Evolutionary conservation across 2,888 invertebrate species (phyloP).

Genomic region (Hesperia comma): DNA sequence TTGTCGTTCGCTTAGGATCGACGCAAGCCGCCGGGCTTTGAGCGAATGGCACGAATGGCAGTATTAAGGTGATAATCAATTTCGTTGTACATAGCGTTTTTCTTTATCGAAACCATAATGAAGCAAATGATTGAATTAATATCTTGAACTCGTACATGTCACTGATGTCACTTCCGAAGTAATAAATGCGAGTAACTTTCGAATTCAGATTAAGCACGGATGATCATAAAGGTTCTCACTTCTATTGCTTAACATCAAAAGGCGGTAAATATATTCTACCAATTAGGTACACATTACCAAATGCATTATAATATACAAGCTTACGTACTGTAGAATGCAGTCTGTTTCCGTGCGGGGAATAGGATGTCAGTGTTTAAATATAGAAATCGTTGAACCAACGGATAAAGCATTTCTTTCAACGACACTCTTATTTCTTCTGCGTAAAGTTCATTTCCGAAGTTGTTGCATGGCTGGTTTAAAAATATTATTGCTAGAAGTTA

Average conservation of each 20-base stretch:
- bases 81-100: too few species aligned
- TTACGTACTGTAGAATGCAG: constrained; percentile 52
- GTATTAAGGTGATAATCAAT: too few species aligned
- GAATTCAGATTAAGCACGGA: too few species aligned
- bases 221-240: too few species aligned
- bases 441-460: constrained; percentile 32
- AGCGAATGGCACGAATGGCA: too few species aligned
- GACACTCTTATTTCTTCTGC: neutral
- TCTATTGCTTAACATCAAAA: constrained; percentile 5
- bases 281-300: constrained; percentile 40
- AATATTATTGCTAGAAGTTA: constrained; percentile 13
- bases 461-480: neutral
- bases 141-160: too few species aligned
- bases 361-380: constrained; percentile 54
- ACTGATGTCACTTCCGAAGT: too few species aligned
- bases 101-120: too few species aligned
- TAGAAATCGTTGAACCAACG: constrained; percentile 54
- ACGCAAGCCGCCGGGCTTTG: too few species aligned
- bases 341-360: constrained; percentile 57
- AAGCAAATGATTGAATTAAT: too few species aligned
- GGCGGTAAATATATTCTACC: constrained; percentile 47
- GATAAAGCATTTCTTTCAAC: constrained; percentile 20
- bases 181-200: too few species aligned
- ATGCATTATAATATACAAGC: neutral
- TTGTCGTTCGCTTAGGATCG: too few species aligned